These are phyloP conservation scores for Blastomussa wellsi DNA, from an alignment of 92 coral and sea anemone genomes.

Conservation along the genomic window DNA sequence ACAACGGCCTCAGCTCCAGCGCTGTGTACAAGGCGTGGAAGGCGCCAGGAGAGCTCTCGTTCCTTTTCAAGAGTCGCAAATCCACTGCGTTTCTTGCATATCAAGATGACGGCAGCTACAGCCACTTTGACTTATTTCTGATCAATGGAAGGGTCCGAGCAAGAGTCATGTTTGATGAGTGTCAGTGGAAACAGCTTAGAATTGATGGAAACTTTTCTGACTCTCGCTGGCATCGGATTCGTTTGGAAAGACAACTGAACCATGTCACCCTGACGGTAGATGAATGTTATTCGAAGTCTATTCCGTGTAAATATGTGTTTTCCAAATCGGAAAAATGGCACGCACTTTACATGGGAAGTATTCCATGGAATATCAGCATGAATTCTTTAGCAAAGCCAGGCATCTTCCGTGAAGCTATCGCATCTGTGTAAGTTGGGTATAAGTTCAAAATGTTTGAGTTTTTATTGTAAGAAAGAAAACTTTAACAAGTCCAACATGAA, in stretches of 20 bases:
- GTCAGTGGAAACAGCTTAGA: conserved; percentile 15
- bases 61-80: conserved; percentile 54
- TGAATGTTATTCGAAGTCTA: conserved; percentile 17
- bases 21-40: conserved; percentile 41
- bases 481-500: background rate
- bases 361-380: conserved; percentile 29
- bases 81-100: conserved; percentile 46
- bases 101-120: conserved; percentile 57
- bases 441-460: background rate
- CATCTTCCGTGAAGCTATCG: conserved; percentile 19
- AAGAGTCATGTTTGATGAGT: conserved; percentile 39
- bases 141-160: conserved; percentile 46
- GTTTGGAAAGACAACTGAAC: conserved; percentile 21
- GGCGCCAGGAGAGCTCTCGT: conserved; percentile 44
- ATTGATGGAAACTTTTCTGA: conserved; percentile 46
- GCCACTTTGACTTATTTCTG: conserved; percentile 44
- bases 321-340: conserved; percentile 36
- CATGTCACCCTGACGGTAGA: conserved; percentile 56
- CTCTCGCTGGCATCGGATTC: conserved; percentile 60
- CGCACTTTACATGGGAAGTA: conserved; percentile 66
- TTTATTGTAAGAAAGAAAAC: background rate
- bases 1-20: conserved; percentile 5
- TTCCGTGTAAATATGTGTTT: conserved; percentile 23
- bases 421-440: conserved; percentile 18
- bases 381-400: conserved; percentile 65